These are phyloP conservation scores for Gerris buenoi DNA, from an alignment of 1,140 invertebrate genomes.

Conservation along the genomic window DNA sequence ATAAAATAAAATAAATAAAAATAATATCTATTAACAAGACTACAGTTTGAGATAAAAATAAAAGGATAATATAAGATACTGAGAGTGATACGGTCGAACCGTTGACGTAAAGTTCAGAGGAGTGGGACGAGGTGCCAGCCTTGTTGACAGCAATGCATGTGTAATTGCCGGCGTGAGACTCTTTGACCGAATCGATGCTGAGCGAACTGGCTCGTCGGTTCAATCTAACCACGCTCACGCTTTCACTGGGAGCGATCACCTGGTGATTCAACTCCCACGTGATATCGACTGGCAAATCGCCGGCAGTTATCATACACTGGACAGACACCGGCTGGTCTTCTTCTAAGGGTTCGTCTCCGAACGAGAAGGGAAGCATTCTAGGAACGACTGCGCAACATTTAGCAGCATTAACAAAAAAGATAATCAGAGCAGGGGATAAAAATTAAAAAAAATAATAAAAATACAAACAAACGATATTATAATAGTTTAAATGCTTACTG, in stretches of 20 bases:
- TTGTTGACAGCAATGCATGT: constrained; percentile 63
- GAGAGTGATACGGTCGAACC: constrained; percentile 37
- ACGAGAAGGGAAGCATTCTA: constrained; percentile 44
- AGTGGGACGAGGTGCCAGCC: constrained; percentile 43
- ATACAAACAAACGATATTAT: background rate
- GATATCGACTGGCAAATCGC: constrained; percentile 49
- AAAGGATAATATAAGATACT: no score
- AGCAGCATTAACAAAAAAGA: background rate
- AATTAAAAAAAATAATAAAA: background rate
- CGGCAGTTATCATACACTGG: constrained; percentile 53
- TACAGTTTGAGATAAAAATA: background rate
- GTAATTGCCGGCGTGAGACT: constrained; percentile 55
- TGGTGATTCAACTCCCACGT: constrained; percentile 48
- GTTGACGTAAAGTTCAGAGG: constrained; percentile 49
- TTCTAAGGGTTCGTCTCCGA: constrained; percentile 35
- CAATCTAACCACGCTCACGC: constrained; percentile 15
- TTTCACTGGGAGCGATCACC: constrained; percentile 28
- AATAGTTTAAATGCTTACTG: background rate
- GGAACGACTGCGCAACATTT: constrained; percentile 34
- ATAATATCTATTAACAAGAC: no score
- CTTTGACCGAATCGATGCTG: constrained; percentile 59
- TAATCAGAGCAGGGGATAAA: background rate
- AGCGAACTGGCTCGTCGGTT: constrained; percentile 56
- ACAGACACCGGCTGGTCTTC: constrained; percentile 31
- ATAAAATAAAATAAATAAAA: background rate